Evolutionary conservation across 2,797 vertebrate genomes (phyloP), one percentile per base, ranked within the genome.

Genomic region (Alca torda): DNA sequence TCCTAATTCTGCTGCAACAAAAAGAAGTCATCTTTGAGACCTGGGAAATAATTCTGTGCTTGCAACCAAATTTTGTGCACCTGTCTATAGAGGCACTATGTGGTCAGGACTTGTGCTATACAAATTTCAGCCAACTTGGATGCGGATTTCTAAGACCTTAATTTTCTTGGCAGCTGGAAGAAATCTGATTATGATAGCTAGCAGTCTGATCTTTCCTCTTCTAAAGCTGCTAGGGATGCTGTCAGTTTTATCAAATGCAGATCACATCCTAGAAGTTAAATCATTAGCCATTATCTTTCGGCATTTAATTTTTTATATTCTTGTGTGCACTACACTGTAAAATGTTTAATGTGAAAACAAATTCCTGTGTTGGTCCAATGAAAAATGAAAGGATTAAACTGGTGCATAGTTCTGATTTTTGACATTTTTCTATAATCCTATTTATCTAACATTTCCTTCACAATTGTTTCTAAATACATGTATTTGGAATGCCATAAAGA

Each of bases 401-500:
- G 17, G 53, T 84, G n/a, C 35, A 39, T 95, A 67, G 85, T 95
- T 95, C 83, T 77, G 45, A 90, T 89, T 96, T 87, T 88, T 94
- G 46, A 81, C 31, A 69, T 93, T 94, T 80, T 79, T 80, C 59
- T 90, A 6, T 89, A 89, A 96, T 96, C 61, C 37, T 93, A 73
- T 97, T 95, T 95, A 76, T 87, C 37, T 92, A 90, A 89, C 68
- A 74, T 84, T 93, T 73, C 3, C 28, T 94, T 93, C 65, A 96
- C 37, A 90, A 70, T 93, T 96, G 86, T 77, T 95, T 94, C 68
- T 84, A 95, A 97, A 96, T 35, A 45, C 68, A 65, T 86, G 16
- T 74, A 75, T 96, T 86, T 94, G 82, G 93, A 96, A 94, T 78
- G 84, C 39, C 13, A 73, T 95, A 92, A 97, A 97, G 95, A 74